Percentiles rank a stretch among this genome's conserved stretches.
Conservation (phyloP, 2,113 vertebrate genomes). For the Octodon degus region DNA sequence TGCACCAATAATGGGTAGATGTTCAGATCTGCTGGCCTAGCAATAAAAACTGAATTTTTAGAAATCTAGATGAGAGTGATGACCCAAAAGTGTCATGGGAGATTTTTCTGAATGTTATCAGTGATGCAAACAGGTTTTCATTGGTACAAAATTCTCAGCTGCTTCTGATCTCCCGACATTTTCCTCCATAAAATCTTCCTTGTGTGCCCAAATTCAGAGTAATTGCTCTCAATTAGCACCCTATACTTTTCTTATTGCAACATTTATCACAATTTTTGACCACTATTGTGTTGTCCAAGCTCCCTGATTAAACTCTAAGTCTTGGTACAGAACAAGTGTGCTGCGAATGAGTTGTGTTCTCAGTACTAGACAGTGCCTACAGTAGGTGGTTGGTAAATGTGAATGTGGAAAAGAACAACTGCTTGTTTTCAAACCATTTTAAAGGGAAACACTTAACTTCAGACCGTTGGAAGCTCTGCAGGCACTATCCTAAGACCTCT, state of each 20-base stretch:
- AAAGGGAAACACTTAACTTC: not conserved
- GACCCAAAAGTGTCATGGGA: not conserved
- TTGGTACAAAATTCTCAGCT: not conserved
- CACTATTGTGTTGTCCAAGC: not conserved
- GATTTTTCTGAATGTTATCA: not conserved
- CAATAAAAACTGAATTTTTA: not conserved
- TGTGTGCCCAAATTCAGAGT: not conserved
- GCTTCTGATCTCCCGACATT: not conserved
- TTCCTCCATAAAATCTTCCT: not conserved
- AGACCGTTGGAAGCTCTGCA: not conserved
- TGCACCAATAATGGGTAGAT: not conserved
- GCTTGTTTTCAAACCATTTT: not conserved
- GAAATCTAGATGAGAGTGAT: not conserved
- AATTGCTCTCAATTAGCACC: not conserved
- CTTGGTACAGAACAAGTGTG: not conserved
- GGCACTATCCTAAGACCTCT: not conserved
- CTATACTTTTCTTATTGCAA: not conserved
- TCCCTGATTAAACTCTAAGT: not conserved
- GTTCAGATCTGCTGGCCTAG: not conserved
- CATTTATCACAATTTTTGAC: not conserved
- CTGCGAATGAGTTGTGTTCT: not conserved
- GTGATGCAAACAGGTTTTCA: conserved; percentile 1
- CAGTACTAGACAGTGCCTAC: not conserved
- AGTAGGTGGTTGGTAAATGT: not conserved
- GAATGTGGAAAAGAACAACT: not conserved